Base-by-base conservation (phyloP, 2,113 vertebrate genomes). In the Boleophthalmus pectinirostris region DNA sequence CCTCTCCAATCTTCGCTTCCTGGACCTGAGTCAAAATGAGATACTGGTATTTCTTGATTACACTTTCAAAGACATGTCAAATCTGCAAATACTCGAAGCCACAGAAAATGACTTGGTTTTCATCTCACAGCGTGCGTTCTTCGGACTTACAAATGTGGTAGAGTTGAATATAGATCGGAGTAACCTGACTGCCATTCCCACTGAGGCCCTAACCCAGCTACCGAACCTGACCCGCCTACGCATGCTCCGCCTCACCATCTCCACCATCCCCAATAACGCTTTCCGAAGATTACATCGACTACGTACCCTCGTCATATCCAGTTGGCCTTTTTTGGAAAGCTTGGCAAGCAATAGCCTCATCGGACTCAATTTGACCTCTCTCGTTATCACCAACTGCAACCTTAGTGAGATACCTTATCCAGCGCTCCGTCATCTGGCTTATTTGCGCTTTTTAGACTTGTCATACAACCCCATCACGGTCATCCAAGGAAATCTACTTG, bases 1-100 rank as follows among this genome's bases (percentile, higher is more conserved):
- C 1, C 83, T 97, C 15, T 73, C 93, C 0, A 87, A 82, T 74
- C 93, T 97, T 58, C 92, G 88, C 0, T 75, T 91, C 66, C 88
- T 97, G 24, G 96, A 97, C 74, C 79, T 97, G 56, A 94, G 96
- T 64, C 91, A 94, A 72, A 97, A 97, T 73, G 94, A 96, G 85
- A 95, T 97, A 16, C 93, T 97, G 56, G 92, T 97, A 35, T 95
- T 97, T 72, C 86, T 97, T 61, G 96, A 97, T 51, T 93, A 94
- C 56, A 94, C 95, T 10, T 97, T 97, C 79, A 84, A 85, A 66
- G 95, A 95, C 46, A 88, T 96, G 67, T 43, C 67, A 35, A 94
- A 78, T 66, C 88, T 98, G 10, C 89, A 90, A 72, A 91, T 89
- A 21, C 81, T 96, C 33, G 94, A 94, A 38, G 90, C 90, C 0